These are phyloP conservation scores for Cinclus mexicanus DNA, from an alignment of 2,113 vertebrate genomes.

Conservation along the genomic window DNA sequence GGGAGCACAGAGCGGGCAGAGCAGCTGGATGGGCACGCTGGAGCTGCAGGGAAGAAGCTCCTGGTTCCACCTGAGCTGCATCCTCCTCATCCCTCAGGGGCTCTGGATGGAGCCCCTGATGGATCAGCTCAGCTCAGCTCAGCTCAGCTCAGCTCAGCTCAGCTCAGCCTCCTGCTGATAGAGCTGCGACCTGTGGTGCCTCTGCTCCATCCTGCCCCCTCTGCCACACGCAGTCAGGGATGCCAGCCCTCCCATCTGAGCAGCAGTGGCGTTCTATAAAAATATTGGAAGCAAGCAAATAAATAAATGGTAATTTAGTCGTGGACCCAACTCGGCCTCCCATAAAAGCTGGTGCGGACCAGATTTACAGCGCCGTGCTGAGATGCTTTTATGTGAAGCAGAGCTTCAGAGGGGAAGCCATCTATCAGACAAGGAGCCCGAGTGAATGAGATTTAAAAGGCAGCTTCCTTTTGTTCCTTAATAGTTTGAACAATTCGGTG, in stretches of 20 bases:
- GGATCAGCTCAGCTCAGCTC: not conserved
- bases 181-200: rapidly evolving
- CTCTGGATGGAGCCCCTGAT: rapidly evolving
- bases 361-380: conserved; percentile 72
- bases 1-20: not conserved
- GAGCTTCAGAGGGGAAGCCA: conserved; percentile 68
- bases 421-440: conserved; percentile 68
- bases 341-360: conserved; percentile 72
- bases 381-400: conserved; percentile 73
- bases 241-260: not conserved
- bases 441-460: conserved; percentile 75
- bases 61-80: rapidly evolving
- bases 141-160: no score
- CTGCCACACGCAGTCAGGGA: rapidly evolving
- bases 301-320: conserved; percentile 70
- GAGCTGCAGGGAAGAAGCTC: not conserved
- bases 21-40: not conserved
- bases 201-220: not conserved
- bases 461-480: conserved; percentile 75
- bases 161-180: rapidly evolving
- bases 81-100: rapidly evolving
- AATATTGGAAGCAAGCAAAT: not conserved
- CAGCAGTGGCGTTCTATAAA: no score
- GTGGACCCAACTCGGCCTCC: conserved; percentile 42
- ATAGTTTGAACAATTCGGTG: conserved; percentile 69